Evolutionary conservation across 92 coral and sea anemone genomes (phyloP).

Genomic region (Phymanthus crucifer): DNA sequence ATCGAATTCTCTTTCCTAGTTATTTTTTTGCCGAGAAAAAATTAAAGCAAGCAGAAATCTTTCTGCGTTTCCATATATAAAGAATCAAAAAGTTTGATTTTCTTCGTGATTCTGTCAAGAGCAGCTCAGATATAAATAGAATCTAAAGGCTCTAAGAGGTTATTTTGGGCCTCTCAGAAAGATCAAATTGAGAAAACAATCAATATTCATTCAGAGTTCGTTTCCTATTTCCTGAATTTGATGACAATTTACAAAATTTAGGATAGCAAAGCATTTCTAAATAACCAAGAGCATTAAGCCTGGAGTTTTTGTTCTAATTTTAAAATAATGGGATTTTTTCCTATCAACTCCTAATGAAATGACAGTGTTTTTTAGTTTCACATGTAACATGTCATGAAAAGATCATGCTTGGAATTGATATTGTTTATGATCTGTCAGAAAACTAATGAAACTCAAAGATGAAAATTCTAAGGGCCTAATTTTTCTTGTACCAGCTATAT

Average conservation of each 20-base stretch:
- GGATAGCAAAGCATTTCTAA: background rate
- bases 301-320: background rate
- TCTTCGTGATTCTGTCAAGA: background rate
- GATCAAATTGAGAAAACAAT: background rate
- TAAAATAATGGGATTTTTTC: background rate
- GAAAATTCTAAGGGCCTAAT: no score
- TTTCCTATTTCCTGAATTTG: constrained; percentile 5
- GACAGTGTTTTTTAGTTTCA: no score
- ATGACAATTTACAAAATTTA: background rate
- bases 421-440: no score
- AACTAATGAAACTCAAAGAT: background rate
- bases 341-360: background rate
- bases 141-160: background rate
- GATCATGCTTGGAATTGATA: no score
- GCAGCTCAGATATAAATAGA: background rate
- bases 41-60: no score
- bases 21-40: no score
- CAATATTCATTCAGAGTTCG: background rate
- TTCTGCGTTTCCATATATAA: background rate
- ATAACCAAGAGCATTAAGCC: background rate
- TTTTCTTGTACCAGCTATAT: background rate
- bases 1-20: no score
- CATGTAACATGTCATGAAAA: no score
- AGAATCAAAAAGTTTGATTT: background rate
- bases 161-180: background rate